These are phyloP conservation scores for Junco hyemalis DNA, from an alignment of 2,113 vertebrate species.

Conservation along the genomic window DNA sequence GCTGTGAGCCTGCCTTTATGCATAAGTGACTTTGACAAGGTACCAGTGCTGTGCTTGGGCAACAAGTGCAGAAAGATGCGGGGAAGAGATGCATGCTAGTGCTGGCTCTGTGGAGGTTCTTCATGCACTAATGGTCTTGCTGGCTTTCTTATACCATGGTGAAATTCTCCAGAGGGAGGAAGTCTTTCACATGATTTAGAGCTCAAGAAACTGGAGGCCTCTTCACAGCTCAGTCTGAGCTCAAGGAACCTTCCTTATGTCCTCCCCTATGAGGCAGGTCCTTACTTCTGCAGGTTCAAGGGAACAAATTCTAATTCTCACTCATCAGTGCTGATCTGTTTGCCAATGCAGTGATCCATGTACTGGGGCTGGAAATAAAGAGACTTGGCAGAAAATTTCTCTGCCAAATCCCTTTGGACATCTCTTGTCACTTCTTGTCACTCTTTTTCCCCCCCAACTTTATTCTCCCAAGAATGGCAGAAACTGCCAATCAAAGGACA, in stretches of 20 bases:
- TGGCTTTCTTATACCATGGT: neutral
- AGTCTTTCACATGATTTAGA: fast-evolving
- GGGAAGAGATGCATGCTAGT: neutral
- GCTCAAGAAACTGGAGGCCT: neutral
- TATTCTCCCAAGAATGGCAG: neutral
- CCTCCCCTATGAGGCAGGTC: neutral
- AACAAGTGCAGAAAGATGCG: neutral
- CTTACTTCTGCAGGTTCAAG: neutral
- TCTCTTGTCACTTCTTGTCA: neutral
- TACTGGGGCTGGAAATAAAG: neutral
- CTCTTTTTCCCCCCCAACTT: neutral
- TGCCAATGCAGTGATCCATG: neutral
- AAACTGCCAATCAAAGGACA: neutral
- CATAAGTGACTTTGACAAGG: neutral
- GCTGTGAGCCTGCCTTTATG: neutral
- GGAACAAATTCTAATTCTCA: neutral
- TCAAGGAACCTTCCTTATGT: neutral
- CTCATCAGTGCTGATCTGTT: neutral
- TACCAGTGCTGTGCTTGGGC: neutral
- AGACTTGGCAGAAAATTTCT: neutral
- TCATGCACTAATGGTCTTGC: neutral
- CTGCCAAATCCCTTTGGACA: neutral
- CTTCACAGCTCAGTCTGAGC: neutral
- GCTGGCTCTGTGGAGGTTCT: neutral
- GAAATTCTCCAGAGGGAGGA: neutral